A percentile compares a stretch with the other conserved stretches of the same genome.
Evolutionary conservation across 2,888 invertebrate genomes (phyloP).

Genomic region (Aphodius granarius): DNA sequence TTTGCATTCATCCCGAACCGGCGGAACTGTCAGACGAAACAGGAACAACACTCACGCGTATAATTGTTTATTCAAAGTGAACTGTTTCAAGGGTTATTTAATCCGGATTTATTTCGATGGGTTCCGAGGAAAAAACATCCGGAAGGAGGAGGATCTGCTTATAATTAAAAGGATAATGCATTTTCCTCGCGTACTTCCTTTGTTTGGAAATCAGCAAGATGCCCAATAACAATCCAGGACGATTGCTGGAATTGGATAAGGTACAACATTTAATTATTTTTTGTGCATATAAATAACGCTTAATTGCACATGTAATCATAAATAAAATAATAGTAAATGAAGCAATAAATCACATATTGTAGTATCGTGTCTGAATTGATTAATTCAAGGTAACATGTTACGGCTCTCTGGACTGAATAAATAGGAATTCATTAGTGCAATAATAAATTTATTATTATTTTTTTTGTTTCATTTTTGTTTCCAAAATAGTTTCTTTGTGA

Average conservation of each 20-base stretch:
- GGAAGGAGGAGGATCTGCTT: slow-evolving; percentile 2
- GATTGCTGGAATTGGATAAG: neutral
- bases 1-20: slow-evolving; percentile 1
- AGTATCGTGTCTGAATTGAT: neutral
- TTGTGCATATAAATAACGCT: neutral
- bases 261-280: neutral
- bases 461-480: too few relatives aligned
- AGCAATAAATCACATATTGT: too few relatives aligned
- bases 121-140: slow-evolving; percentile 8
- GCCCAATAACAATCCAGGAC: neutral
- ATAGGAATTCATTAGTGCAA: too few relatives aligned
- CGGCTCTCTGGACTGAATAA: too few relatives aligned
- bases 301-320: neutral
- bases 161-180: slow-evolving; percentile 26
- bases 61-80: slow-evolving; percentile 21
- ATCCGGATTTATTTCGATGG: slow-evolving; percentile 24
- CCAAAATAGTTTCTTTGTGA: too few relatives aligned
- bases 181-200: slow-evolving; percentile 13
- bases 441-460: too few relatives aligned
- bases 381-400: too few relatives aligned
- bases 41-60: neutral
- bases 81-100: slow-evolving; percentile 24
- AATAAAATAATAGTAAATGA: neutral
- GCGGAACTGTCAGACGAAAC: neutral
- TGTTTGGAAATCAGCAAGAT: neutral